phyloP scores from a whole-genome alignment of 2,797 vertebrate genomes.

The Danio jaintianensis region DNA sequence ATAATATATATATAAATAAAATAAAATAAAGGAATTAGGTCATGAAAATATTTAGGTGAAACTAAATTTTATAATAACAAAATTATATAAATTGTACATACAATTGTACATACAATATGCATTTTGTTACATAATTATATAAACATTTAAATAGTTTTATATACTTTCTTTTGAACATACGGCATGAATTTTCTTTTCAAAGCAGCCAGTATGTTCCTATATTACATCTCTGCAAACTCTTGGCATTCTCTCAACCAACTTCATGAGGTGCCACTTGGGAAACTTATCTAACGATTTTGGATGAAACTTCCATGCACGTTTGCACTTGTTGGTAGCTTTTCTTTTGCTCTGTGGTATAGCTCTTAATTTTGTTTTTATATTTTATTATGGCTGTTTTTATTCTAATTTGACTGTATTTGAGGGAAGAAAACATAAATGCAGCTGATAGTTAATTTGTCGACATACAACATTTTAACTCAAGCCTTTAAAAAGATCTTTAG shows the following conservation, averaged over 20 bases:
- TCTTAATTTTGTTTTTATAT: not conserved
- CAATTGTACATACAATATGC: no score
- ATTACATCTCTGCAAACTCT: not conserved
- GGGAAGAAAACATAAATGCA: not conserved
- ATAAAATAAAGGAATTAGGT: no score
- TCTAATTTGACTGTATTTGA: not conserved
- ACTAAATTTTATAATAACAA: no score
- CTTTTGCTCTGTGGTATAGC: not conserved
- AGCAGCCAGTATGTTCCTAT: not conserved
- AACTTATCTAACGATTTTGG: not conserved
- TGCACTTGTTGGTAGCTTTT: constrained; percentile 1
- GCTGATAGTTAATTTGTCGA: not conserved
- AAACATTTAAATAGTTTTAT: no score
- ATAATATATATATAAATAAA: no score
- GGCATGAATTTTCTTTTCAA: not conserved
- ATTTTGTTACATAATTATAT: no score
- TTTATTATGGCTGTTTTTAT: no score
- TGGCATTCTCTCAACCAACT: constrained; percentile 5
- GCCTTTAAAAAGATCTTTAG: not conserved
- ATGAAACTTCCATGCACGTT: not conserved
- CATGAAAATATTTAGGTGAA: no score
- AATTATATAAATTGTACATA: no score
- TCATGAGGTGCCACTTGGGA: not conserved
- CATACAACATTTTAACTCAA: not conserved
- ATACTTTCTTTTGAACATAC: no score